Evolutionary conservation across 2,888 invertebrate species (phyloP), one percentile per base, ranked within the genome.

Genomic region (Beris morrisii): DNA sequence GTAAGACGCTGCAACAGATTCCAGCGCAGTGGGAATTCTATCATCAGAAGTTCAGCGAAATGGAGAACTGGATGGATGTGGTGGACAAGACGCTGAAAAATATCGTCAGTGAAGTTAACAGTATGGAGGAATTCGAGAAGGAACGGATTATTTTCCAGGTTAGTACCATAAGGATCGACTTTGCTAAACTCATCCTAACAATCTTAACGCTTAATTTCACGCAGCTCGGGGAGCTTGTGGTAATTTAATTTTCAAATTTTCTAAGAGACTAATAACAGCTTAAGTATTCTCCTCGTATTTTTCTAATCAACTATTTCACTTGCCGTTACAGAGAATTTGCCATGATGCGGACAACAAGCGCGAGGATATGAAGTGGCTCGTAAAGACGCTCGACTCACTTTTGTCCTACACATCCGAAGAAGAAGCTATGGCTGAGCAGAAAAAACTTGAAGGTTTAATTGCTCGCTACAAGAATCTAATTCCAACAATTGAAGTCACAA

Each of bases 331-430:
- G 95, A 88, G 87, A 78, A 91, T 95, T 73, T 95, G 95, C 78
- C 89, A 90, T 69, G 93, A 95, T 82, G 94, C 95, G 44, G 95
- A 96, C 77, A 86, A 86, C 67, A 92, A 93, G 78, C 87, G 94
- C 31, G 95, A 95, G 79, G 94, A 95, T 74, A 95, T 96, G 90
- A 95, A 95, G 77, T 95, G 95, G 93, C 83, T 97, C 65, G 93
- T 95, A 1, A 93, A 95, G 80, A 93, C 92, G 12, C 82, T 97
- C 61, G 95, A 97, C 75, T 89, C 90, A 73, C 84, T 97, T 68
- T 87, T 92, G 22, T 88, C 91, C 67, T 91, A 92, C 75, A 90
- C 92, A 72, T 87, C 91, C 11, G 92, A 94, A 74, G 84, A 85
- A 54, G 92, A 94, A 80, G 90, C 92, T 0, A 83, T 88, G 70